A percentile compares a stretch with the other conserved stretches of the same genome.
Conservation (phyloP, 2,888 invertebrate species). For the Octonoba sinensis region DNA sequence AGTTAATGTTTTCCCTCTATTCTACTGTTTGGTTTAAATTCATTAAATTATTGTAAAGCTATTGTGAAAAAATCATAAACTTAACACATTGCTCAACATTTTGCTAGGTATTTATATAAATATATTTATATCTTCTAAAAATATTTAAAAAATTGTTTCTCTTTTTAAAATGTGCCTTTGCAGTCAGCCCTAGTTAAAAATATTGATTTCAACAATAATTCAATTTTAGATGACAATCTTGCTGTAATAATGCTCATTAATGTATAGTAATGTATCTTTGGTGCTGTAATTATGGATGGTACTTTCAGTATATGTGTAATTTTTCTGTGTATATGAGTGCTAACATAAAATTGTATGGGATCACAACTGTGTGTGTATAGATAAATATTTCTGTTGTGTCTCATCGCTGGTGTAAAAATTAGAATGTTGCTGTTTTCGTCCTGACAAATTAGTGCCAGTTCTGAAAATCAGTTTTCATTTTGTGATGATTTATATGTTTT, state of each 20-base stretch:
- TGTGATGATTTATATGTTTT: too few species aligned
- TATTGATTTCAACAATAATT: conserved; percentile 33
- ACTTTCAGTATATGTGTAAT: conserved; percentile 1
- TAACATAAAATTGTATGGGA: neutral
- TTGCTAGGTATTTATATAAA: conserved; percentile 28
- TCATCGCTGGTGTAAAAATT: too few species aligned
- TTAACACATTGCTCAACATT: conserved; percentile 52
- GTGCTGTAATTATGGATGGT: conserved; percentile 40
- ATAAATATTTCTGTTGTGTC: neutral
- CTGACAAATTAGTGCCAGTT: too few species aligned
- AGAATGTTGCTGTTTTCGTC: too few species aligned
- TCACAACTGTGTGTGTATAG: conserved; percentile 8
- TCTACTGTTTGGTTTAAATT: too few species aligned
- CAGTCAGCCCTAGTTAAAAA: conserved; percentile 47
- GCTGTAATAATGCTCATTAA: conserved; percentile 53
- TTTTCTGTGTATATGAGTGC: too few species aligned
- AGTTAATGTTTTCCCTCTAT: too few species aligned
- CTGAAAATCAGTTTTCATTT: too few species aligned
- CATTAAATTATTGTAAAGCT: too few species aligned
- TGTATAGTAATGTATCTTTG: conserved; percentile 51
- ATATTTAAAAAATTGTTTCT: conserved; percentile 22
- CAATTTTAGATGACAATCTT: conserved; percentile 54
- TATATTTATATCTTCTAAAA: conserved; percentile 29
- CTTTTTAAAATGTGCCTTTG: conserved; percentile 59
- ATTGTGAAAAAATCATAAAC: neutral